Base-by-base conservation (phyloP, 2,113 vertebrate species). In the Scomber colias region DNA sequence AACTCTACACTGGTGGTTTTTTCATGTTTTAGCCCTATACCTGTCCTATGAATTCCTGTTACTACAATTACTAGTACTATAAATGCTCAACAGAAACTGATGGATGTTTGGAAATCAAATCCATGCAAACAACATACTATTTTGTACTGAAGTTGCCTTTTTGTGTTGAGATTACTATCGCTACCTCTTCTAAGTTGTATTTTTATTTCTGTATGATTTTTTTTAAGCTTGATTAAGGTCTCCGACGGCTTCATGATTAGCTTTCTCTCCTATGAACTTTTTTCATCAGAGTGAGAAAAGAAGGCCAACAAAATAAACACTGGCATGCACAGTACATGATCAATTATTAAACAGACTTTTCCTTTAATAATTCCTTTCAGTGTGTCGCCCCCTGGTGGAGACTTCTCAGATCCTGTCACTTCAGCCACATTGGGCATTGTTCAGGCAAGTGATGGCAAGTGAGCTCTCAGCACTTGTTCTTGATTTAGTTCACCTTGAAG, bases 381-480 rank as follows among this genome's bases (percentile, higher is more conserved):
- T 86, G 97, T 99, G 68, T 99, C 97, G 60, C 98, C 98, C 51
- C 98, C 98, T 94, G 97, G 98, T 93, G 98, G 98, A 89, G 97
- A 99, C 88, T 99, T 99, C 94, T 99, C 97, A 50, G 98, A 99
- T 85, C 98, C 97, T 11, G 98, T 99, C 87, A 99, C 98, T 62
- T 99, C 97, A 87, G 98, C 98, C 79, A 99, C 98, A 11, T 88
- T 99, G 87, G 97, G 97, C 81, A 99, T 99, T 53, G 98, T 99
- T 80, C 98, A 99, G 92, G 95, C 93, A 86, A 84, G 63, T 30
- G 2, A n/a, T 44, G 7, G 5, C 8, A 9, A 17, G 24, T 15
- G 14, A 14, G 11, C 17, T 31, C 10, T 53, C 24, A 49, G n/a
- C 27, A n/a, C 5, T 45, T 27, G 16, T 72, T 48, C 4, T 77